Evolutionary conservation across 2,797 vertebrate genomes (phyloP), one percentile per base, ranked within the genome.

Genomic region (Emydoidea blandingii): DNA sequence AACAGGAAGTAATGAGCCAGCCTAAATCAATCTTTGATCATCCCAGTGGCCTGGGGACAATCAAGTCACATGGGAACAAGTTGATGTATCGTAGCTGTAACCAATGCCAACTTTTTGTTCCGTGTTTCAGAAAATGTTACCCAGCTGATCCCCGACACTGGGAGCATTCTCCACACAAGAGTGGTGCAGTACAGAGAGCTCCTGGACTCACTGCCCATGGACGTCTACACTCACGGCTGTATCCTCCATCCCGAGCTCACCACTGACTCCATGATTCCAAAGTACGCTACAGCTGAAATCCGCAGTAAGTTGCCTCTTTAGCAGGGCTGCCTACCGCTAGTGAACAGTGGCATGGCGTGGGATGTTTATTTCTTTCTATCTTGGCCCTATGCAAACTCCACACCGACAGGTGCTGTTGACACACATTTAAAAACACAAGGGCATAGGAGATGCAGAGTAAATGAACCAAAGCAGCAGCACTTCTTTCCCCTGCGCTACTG

Each of bases 241-340:
- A 99, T 99, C 98, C 99, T 99, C 93, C 99, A 99, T 95, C 99
- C 99, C 0, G 99, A 99, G 98, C 99, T 99, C 98, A 99, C 99
- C 97, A 99, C 98, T 0, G 99, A 99, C 98, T 99, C 99, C 97
- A 99, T 99, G 99, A 99, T 99, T 98, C 99, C 99, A 98, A 99
- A 99, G 99, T 99, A 99, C 85, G 99, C 99, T 98, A 99, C 99
- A 37, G 99, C 99, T 94, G 99, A 99, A 99, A 99, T 99, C 98
- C 99, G 99, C 98, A 99, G 99, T 99, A 99, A 99, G 99, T 99
- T 93, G 15, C 94, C 78, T 88, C 82, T 34, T 87, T 85, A 21
- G 94, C 0, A 0, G 90, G 83, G 87, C 50, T 95, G 95, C 88
- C 59, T 88, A 1, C n/a, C 44, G 41, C 85, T 0, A 4, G 12